A percentile compares a stretch with the other conserved stretches of the same genome.
Evolutionary conservation across 2,888 invertebrate species (phyloP).

Genomic region (Hypena proboscidalis): DNA sequence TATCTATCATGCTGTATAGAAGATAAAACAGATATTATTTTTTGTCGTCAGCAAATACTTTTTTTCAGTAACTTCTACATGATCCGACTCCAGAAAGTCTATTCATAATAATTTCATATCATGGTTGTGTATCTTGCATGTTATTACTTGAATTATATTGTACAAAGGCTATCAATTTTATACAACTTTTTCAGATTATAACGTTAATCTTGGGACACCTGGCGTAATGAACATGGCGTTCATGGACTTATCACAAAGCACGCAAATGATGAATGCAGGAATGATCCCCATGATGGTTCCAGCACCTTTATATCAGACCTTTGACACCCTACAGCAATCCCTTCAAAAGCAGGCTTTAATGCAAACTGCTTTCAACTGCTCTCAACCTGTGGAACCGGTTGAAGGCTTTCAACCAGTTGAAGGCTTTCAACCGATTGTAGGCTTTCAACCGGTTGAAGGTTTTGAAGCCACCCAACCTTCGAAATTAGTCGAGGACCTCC

Average conservation of each 20-base stretch:
- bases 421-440: conserved; percentile 1
- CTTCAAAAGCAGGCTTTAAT: conserved; percentile 9
- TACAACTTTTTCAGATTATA: conserved; percentile 55
- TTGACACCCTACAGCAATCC: conserved; percentile 19
- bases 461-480: too few relatives aligned
- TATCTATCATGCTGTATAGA: too few relatives aligned
- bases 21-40: too few relatives aligned
- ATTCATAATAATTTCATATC: conserved; percentile 5
- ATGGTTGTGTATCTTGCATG: not conserved
- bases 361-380: too few relatives aligned
- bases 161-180: conserved; percentile 2
- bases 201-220: conserved; percentile 9
- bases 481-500: not conserved
- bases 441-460: too few relatives aligned
- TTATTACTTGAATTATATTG: not conserved
- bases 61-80: conserved; percentile 37
- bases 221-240: not conserved
- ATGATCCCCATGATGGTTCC: conserved; percentile 38
- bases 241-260: not conserved
- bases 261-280: conserved; percentile 1
- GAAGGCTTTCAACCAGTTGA: conserved; percentile 11
- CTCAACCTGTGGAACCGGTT: conserved; percentile 3
- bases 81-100: conserved; percentile 38
- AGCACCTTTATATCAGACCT: conserved; percentile 27
- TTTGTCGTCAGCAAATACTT: conserved; percentile 14